Evolutionary conservation across 2,888 invertebrate species (phyloP).

Genomic region (Theodoxus fluviatilis): DNA sequence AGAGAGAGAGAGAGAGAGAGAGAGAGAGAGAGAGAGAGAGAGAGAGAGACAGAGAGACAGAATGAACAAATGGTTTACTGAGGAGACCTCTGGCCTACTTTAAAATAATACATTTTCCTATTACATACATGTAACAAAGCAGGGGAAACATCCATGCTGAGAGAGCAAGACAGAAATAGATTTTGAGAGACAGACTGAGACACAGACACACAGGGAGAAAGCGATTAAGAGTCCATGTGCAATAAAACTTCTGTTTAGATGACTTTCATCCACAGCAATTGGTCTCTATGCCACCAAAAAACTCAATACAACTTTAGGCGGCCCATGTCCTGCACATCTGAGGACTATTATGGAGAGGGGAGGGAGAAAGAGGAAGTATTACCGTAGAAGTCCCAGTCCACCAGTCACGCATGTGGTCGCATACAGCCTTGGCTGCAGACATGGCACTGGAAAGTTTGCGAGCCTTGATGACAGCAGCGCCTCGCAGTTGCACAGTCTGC

Average conservation of each 20-base stretch:
- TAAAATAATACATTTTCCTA: no score
- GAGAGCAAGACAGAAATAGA: background rate
- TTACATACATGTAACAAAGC: no score
- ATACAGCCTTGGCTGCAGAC: conserved; percentile 98
- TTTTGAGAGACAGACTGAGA: background rate
- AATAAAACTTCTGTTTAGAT: no score
- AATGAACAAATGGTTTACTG: background rate
- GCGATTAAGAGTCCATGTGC: no score
- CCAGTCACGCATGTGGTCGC: conserved; percentile 97
- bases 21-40: background rate
- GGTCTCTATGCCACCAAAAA: no score
- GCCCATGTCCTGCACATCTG: background rate
- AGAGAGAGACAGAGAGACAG: background rate
- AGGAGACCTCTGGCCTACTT: background rate
- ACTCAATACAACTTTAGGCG: no score
- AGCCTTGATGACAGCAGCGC: conserved; percentile 95
- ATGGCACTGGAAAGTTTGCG: conserved; percentile 98
- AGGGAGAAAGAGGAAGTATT: no score
- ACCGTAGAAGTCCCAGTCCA: conserved; percentile 79
- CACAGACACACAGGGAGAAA: no score
- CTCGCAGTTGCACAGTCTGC: conserved; percentile 92
- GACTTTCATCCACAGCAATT: no score
- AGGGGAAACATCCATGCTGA: background rate
- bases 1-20: background rate
- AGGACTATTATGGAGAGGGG: background rate